Percentiles rank a stretch among this genome's conserved stretches.
phyloP scores from a whole-genome alignment of 1,140 invertebrate species.

The Apolygus lucorum region DNA sequence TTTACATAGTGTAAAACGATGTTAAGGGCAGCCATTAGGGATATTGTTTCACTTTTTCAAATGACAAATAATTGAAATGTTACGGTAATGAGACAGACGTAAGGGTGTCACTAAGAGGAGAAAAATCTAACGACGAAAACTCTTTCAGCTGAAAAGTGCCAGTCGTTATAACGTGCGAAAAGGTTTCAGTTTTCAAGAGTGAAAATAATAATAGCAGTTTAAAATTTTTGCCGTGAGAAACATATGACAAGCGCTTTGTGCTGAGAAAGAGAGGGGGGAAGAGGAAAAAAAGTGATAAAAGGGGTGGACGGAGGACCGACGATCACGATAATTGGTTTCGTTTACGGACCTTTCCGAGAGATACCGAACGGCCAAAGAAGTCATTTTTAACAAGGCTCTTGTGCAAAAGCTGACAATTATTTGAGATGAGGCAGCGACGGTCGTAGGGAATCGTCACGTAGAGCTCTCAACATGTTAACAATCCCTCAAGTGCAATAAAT shows the following conservation, averaged over 20 bases:
- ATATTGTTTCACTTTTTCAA: too few relatives aligned
- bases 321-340: slow-evolving; percentile 12
- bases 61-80: too few relatives aligned
- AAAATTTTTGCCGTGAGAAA: neutral
- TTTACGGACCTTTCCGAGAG: neutral
- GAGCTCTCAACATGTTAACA: slow-evolving; percentile 13
- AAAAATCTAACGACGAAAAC: too few relatives aligned
- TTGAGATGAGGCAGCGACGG: neutral
- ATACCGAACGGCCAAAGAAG: neutral
- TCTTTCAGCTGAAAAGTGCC: too few relatives aligned
- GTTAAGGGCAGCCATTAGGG: too few relatives aligned
- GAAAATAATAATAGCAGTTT: neutral
- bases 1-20: too few relatives aligned
- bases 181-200: slow-evolving; percentile 4
- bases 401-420: slow-evolving; percentile 10
- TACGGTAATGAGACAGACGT: too few relatives aligned
- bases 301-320: neutral
- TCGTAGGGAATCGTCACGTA: slow-evolving; percentile 1
- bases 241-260: neutral
- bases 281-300: neutral
- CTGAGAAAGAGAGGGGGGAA: neutral
- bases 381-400: neutral
- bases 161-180: too few relatives aligned
- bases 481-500: slow-evolving; percentile 13
- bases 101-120: too few relatives aligned